phyloP scores from a whole-genome alignment of 1,140 invertebrate species.

The Stenopsyche tienmushanensis region DNA sequence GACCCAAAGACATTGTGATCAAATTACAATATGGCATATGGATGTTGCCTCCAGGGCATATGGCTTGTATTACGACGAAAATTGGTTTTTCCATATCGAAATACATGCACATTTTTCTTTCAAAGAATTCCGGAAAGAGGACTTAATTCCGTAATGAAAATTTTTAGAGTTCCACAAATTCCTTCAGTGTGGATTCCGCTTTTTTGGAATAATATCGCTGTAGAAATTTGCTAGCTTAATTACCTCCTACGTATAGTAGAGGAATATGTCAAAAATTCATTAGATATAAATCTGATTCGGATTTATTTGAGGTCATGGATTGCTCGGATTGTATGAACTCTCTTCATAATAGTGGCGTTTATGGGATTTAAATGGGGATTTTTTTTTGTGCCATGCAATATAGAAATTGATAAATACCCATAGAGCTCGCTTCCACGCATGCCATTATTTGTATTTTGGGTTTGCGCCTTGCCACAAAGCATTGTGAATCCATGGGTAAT shows the following conservation, averaged over 20 bases:
- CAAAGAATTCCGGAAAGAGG: background rate
- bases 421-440: background rate
- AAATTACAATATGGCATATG: conserved; percentile 1
- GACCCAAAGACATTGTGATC: background rate
- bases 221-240: too few relatives aligned
- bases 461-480: conserved; percentile 27
- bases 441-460: conserved; percentile 23
- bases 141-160: too few relatives aligned
- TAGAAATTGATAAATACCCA: background rate
- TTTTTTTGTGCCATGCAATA: background rate
- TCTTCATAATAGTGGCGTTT: background rate
- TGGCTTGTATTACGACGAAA: conserved; percentile 5
- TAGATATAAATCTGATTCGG: too few relatives aligned
- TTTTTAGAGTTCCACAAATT: too few relatives aligned
- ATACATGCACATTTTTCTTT: background rate
- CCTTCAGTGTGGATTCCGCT: too few relatives aligned
- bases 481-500: conserved; percentile 15
- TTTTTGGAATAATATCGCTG: too few relatives aligned
- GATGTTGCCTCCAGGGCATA: conserved; percentile 3
- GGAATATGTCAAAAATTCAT: too few relatives aligned
- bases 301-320: too few relatives aligned
- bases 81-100: background rate
- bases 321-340: too few relatives aligned
- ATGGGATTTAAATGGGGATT: background rate
- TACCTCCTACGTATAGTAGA: too few relatives aligned